Base-by-base conservation (phyloP, 2,888 invertebrate genomes). In the Sphaerophoria rueppellii region DNA sequence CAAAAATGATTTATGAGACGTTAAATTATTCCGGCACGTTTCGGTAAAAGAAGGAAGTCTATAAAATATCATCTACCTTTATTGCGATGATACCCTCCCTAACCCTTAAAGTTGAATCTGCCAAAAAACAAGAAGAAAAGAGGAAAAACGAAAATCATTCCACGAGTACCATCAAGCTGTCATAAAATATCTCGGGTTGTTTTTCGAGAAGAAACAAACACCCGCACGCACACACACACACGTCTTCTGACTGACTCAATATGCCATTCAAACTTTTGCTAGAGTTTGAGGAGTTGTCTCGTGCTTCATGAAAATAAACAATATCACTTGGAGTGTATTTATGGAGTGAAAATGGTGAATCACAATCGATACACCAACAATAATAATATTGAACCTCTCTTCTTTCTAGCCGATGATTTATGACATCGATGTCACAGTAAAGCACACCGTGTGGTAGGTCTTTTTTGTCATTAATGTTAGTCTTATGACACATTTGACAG, bases 11-110 rank as follows among this genome's bases (percentile, higher is more conserved):
- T 67, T 67, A 67, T 67, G 67, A 40, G 52, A 54, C n/a, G 4
- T 65, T 67, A 67, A 67, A 67, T 54, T 67, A 67, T 67, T 67
- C 54, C 16, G 37, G 54, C 40, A 52, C 52, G 52, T 67, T 37
- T 52, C n/a, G 9, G 16, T 37, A 14, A 2, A 24, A 24, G 11
- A 48, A 34, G 63, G 6, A 32, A 34, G 63, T 48, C 48, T 48
- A 63, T 63, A 63, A 63, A 48, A 63, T 24, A 60, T 11, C 16
- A 24, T n/a, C 7, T 50, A 37, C 65, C 52, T 37, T 52, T 50
- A 37, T n/a, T 46, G 9, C 4, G 32, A 61, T 43, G 61, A 61
- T 35, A 48, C 16, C 12, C 12, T 11, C 35, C 16, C 12, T 60
- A 60, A 43, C 60, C 37, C 3, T 24, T 24, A 24, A 24, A 24